phyloP scores from a whole-genome alignment of 2,888 invertebrate species.

The Acronicta psi region DNA sequence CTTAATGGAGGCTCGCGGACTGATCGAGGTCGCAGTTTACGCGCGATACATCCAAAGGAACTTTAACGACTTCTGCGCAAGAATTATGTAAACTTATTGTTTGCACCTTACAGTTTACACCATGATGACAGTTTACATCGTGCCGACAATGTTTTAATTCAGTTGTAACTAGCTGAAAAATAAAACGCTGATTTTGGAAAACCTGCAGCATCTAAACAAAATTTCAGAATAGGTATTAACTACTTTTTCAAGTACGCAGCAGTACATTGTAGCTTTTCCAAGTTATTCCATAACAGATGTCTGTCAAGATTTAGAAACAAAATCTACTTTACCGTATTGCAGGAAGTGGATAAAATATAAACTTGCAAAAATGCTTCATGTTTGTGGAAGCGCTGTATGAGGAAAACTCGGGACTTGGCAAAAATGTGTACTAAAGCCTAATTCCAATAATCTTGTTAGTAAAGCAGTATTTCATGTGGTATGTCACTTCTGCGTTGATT shows the following conservation, averaged over 20 bases:
- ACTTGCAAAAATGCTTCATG: background rate
- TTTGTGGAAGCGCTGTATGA: constrained; percentile 1
- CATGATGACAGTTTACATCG: constrained; percentile 2
- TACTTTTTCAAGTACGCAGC: too few species aligned
- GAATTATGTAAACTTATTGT: constrained; percentile 33
- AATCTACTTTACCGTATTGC: background rate
- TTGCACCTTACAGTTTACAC: constrained; percentile 11
- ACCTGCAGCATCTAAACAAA: too few species aligned
- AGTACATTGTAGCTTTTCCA: too few species aligned
- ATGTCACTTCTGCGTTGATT: constrained; percentile 52
- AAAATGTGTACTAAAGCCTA: constrained; percentile 11
- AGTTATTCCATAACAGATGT: background rate
- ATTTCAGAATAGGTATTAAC: too few species aligned
- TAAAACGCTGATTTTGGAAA: background rate
- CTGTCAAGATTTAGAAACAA: background rate
- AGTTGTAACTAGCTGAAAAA: too few species aligned
- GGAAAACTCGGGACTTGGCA: constrained; percentile 2
- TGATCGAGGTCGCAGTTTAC: constrained; percentile 73
- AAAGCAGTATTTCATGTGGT: constrained; percentile 47
- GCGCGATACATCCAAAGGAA: constrained; percentile 66
- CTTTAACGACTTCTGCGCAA: constrained; percentile 68
- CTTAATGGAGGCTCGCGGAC: constrained; percentile 67
- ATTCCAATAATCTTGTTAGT: constrained; percentile 38
- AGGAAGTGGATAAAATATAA: background rate
- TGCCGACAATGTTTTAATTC: too few species aligned